Evolutionary conservation across 2,113 vertebrate genomes (phyloP).

Genomic region (Lepisosteus osseus): DNA sequence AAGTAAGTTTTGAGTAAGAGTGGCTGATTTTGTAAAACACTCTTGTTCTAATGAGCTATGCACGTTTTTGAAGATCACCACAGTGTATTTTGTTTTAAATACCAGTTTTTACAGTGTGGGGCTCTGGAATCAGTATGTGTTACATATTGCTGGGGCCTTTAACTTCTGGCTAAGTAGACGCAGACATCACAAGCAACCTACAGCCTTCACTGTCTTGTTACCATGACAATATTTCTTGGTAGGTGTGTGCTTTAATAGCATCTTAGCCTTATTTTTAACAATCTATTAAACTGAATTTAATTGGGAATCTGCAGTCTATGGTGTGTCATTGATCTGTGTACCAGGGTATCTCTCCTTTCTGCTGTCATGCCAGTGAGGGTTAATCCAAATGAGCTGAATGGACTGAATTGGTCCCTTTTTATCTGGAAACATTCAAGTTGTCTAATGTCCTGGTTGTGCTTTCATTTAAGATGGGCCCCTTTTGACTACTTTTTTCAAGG

Average conservation of each 20-base stretch:
- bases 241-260: constrained; percentile 34
- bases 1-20: neutral
- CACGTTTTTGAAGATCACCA: constrained; percentile 43
- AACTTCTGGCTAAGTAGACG: neutral
- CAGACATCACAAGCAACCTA: neutral
- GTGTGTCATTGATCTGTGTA: constrained; percentile 11
- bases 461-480: no score
- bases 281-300: constrained; percentile 50
- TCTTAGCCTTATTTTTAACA: constrained; percentile 51
- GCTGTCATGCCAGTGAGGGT: neutral
- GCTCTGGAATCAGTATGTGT: neutral
- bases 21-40: constrained; percentile 26
- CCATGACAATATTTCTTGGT: constrained; percentile 12
- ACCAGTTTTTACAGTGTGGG: constrained; percentile 7
- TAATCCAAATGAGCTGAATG: no score
- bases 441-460: no score
- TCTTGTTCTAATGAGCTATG: constrained; percentile 53
- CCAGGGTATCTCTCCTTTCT: neutral
- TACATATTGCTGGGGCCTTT: neutral
- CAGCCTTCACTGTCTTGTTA: constrained; percentile 14
- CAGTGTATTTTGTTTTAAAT: constrained; percentile 11
- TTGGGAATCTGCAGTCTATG: constrained; percentile 22
- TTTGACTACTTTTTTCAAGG: no score
- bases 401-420: no score
- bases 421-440: no score